These are phyloP conservation scores for Lophura nycthemera DNA, from an alignment of 2,113 vertebrate species.

Conservation along the genomic window DNA sequence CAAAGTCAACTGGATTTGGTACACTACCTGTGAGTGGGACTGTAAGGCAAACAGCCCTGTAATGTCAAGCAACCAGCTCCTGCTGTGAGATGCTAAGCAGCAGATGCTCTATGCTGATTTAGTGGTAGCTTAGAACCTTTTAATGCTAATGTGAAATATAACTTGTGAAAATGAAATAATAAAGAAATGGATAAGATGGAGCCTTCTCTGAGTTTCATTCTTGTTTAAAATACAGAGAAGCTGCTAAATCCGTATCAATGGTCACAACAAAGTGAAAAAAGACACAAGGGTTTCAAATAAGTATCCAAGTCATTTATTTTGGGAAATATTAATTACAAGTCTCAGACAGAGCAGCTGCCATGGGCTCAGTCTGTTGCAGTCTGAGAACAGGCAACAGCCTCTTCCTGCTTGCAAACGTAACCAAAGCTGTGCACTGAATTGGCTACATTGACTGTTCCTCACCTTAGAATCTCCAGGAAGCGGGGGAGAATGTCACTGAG, in stretches of 20 bases:
- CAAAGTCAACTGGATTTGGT: background rate
- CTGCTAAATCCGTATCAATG: background rate
- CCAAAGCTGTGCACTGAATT: background rate
- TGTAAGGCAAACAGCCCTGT: background rate
- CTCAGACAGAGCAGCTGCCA: background rate
- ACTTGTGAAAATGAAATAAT: background rate
- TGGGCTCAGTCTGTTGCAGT: accelerated
- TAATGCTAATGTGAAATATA: background rate
- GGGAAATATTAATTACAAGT: background rate
- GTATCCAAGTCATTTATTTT: background rate
- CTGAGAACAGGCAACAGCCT: background rate
- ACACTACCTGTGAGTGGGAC: background rate
- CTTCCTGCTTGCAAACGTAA: background rate
- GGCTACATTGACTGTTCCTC: background rate
- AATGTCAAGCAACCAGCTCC: background rate
- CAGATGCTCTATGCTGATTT: background rate
- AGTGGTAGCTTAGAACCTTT: background rate
- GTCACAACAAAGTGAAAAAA: background rate
- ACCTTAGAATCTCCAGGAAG: background rate
- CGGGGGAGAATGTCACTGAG: background rate
- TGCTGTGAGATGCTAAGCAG: background rate
- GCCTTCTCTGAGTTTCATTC: background rate
- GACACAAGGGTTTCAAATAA: background rate
- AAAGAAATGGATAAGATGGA: background rate
- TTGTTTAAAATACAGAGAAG: background rate